Evolutionary conservation across 2,113 vertebrate genomes (phyloP), one percentile per base, ranked within the genome.

Genomic region (Seriola aureovittata): DNA sequence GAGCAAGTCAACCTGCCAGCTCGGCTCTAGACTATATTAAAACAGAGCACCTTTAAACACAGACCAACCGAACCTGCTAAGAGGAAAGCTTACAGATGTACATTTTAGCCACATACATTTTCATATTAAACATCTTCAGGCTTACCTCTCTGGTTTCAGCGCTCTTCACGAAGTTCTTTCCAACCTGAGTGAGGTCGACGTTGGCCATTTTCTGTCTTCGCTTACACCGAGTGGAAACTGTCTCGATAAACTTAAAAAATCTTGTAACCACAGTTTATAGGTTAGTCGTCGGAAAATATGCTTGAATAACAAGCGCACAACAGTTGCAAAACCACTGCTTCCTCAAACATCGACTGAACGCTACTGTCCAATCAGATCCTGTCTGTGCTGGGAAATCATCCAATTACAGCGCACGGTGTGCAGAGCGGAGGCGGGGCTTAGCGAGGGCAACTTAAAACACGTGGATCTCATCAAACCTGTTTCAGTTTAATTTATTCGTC

Each of bases 91-190:
- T 5, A 60, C 17, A 54, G 17, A 0, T 42, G 17, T 7, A 25
- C 23, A 5, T 58, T 12, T 11, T 14, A 38, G 32, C 8, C 25
- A 29, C 29, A 29, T 29, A 29, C 29, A 29, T 29, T 29, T 34
- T 13, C 40, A 25, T 8, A 9, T 0, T n/a, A 10, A 13, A 5
- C 13, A 9, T 8, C 6, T 57, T 46, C 5, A 4, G 9, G 13
- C 90, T 89, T 87, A 96, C 96, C 96, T 96, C 93, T 67, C 94
- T 95, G 19, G 91, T 95, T 36, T 93, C 92, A 0, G 86, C 67
- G 55, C 89, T 95, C 76, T 95, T 96, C 78, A 96, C 52, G 40
- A 91, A 36, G 54, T 96, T 95, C 4, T 94, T 90, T n/a, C 96
- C 94, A 46, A 96, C 79, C 36, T 89, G 88, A 11, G 65, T 84